phyloP scores from a whole-genome alignment of 1,140 invertebrate species.

The Helicoverpa zea region DNA sequence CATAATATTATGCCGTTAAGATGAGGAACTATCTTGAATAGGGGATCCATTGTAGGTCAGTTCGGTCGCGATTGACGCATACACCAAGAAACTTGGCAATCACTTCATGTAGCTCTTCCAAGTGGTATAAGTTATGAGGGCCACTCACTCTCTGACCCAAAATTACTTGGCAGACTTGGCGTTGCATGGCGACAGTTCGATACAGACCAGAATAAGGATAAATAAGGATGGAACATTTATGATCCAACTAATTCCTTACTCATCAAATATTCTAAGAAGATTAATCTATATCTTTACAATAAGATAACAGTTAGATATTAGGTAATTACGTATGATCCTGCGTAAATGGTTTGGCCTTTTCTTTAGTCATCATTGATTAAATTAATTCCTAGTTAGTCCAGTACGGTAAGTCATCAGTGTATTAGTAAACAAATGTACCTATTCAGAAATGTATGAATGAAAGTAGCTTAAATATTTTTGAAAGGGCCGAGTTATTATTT shows the following conservation, averaged over 20 bases:
- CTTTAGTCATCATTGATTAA: no score
- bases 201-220: background rate
- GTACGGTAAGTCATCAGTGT: no score
- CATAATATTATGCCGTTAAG: constrained; percentile 11
- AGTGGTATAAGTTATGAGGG: constrained; percentile 77
- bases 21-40: constrained; percentile 2
- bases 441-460: no score
- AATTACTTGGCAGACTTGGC: constrained; percentile 75
- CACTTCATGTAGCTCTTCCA: constrained; percentile 72
- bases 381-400: no score
- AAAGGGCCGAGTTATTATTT: no score
- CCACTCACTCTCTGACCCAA: constrained; percentile 76
- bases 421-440: no score
- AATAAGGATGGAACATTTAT: background rate
- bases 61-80: constrained; percentile 69
- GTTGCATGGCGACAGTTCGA: constrained; percentile 7
- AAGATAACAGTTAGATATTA: no score
- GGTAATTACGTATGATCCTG: no score
- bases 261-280: no score
- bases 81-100: constrained; percentile 77
- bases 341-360: no score
- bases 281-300: no score
- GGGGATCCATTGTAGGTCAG: constrained; percentile 41
- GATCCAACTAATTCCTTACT: background rate
- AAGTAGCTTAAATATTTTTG: no score